A percentile compares a stretch with the other conserved stretches of the same genome.
Conservation (phyloP, 2,797 vertebrate species). For the Brotogeris chrysoptera region DNA sequence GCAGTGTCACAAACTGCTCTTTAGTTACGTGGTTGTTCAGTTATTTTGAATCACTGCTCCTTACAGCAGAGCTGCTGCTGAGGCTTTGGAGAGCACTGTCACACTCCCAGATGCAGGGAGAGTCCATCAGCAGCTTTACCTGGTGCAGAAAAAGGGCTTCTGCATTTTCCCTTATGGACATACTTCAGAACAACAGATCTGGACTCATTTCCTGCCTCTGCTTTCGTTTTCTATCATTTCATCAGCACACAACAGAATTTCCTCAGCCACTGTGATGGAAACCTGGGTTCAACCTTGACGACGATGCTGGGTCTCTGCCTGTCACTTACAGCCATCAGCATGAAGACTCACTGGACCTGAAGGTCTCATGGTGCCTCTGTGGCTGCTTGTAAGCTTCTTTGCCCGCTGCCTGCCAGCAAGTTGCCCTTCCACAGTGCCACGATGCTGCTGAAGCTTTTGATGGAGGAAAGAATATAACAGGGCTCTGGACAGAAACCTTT, state of each 20-base stretch:
- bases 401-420: background rate
- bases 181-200: background rate
- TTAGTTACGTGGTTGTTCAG: background rate
- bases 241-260: background rate
- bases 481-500: background rate
- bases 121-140: background rate
- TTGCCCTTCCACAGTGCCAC: rapidly evolving
- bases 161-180: background rate
- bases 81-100: background rate
- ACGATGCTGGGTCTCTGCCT: background rate
- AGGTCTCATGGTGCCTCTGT: background rate
- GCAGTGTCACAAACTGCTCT: background rate
- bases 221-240: background rate
- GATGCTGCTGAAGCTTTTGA: background rate
- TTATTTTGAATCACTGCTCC: background rate
- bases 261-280: background rate
- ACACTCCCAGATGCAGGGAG: background rate
- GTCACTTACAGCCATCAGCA: background rate
- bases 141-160: background rate
- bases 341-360: background rate
- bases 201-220: background rate
- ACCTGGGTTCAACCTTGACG: rapidly evolving
- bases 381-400: background rate
- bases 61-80: background rate
- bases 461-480: background rate